Conservation (phyloP, 2,797 vertebrate genomes). For the Odontamblyopus rebecca region DNA sequence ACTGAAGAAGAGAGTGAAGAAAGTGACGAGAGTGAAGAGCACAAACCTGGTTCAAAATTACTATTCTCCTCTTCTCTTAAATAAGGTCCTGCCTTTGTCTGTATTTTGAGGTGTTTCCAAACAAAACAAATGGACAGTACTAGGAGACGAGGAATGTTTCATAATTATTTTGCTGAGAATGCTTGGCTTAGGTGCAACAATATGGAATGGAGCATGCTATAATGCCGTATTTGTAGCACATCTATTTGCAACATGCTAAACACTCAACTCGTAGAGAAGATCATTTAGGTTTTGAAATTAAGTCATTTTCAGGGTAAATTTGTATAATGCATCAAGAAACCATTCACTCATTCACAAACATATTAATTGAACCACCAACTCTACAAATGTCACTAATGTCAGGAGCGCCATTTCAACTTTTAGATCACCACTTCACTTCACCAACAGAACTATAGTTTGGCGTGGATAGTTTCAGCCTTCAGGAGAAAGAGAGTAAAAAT, state of each 20-base stretch:
- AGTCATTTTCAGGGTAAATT: too few relatives aligned
- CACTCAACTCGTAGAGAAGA: too few relatives aligned
- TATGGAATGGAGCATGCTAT: neutral
- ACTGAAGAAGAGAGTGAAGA: slow-evolving; percentile 23
- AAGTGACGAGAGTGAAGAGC: slow-evolving; percentile 25
- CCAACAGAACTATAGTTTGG: too few relatives aligned
- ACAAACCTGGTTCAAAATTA: slow-evolving; percentile 34
- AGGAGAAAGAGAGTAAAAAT: too few relatives aligned
- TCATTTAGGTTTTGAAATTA: too few relatives aligned
- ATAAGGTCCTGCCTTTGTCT: slow-evolving; percentile 5
- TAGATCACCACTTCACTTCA: too few relatives aligned
- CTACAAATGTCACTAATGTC: too few relatives aligned
- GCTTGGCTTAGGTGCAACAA: neutral
- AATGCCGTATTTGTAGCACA: neutral
- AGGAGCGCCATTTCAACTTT: too few relatives aligned
- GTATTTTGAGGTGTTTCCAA: slow-evolving; percentile 17
- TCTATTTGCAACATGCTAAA: neutral
- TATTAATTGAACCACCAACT: too few relatives aligned
- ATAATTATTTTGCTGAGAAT: neutral
- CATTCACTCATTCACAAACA: too few relatives aligned
- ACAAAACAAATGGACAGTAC: slow-evolving; percentile 1
- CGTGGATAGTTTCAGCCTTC: too few relatives aligned
- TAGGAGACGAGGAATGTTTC: neutral
- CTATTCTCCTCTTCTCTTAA: slow-evolving; percentile 18
- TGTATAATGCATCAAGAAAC: too few relatives aligned